Percentiles rank a stretch among this genome's conserved stretches.
These are phyloP conservation scores for Coregonus suidteri DNA, from an alignment of 2,797 vertebrate genomes.

Conservation along the genomic window DNA sequence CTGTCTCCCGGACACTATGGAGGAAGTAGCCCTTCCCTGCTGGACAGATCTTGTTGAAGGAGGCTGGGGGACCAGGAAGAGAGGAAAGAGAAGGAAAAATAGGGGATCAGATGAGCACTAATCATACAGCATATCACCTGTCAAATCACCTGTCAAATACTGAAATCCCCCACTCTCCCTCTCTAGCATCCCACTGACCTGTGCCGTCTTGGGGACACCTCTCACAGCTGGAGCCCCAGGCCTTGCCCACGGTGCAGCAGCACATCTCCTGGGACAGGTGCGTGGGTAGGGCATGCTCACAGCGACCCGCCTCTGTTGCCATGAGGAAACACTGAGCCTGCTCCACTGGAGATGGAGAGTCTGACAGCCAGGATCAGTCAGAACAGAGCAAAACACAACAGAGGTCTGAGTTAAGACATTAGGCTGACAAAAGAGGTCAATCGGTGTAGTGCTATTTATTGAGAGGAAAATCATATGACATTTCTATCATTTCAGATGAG, in stretches of 20 bases:
- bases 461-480: background rate
- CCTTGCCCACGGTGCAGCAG: conserved; percentile 91
- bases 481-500: background rate
- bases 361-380: conserved; percentile 43
- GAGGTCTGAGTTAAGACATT: background rate
- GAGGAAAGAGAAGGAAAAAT: background rate
- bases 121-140: conserved; percentile 10
- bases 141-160: conserved; percentile 37
- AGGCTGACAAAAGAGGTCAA: background rate
- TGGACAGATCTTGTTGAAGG: conserved; percentile 90
- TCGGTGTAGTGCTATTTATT: background rate
- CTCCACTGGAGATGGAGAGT: conserved; percentile 61
- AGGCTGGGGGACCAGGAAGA: conserved; percentile 64
- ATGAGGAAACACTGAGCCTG: conserved; percentile 83
- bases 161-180: background rate
- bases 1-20: conserved; percentile 59
- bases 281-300: conserved; percentile 78
- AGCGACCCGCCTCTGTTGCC: conserved; percentile 72
- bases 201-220: conserved; percentile 86
- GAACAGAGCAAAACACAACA: conserved; percentile 44
- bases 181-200: conserved; percentile 70
- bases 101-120: conserved; percentile 39
- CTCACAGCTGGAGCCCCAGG: conserved; percentile 86
- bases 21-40: conserved; percentile 84
- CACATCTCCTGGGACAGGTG: conserved; percentile 83